phyloP scores from a whole-genome alignment of 2,888 invertebrate species.

The Halocaridina rubra region DNA sequence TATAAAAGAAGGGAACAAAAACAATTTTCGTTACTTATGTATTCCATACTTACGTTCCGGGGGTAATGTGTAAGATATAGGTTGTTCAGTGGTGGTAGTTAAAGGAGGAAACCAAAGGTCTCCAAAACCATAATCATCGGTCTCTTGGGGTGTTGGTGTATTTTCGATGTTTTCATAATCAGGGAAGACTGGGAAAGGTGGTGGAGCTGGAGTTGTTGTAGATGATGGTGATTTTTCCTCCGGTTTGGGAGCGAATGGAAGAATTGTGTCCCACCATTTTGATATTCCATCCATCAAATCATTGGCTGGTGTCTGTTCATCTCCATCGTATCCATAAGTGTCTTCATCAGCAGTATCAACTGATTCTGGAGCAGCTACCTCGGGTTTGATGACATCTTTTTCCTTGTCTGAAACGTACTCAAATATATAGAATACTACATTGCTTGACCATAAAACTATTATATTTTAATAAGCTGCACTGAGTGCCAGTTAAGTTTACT shows the following conservation, averaged over 20 bases:
- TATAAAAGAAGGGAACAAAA: no score
- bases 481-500: no score
- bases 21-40: no score
- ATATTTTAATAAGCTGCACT: no score
- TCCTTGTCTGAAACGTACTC: no score
- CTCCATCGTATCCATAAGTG: background rate
- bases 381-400: no score
- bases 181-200: background rate
- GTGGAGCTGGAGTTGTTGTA: background rate
- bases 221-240: background rate
- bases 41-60: constrained; percentile 31
- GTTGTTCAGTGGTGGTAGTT: constrained; percentile 2
- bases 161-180: background rate
- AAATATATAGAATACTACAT: no score
- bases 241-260: background rate
- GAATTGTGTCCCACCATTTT: constrained; percentile 6
- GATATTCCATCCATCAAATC: background rate
- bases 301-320: background rate
- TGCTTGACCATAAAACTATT: no score
- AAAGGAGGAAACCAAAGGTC: no score
- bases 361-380: background rate
- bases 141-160: constrained; percentile 9
- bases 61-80: background rate
- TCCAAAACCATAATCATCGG: no score
- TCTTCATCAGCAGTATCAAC: background rate